Conservation (phyloP, 2,888 invertebrate genomes). For the Xestia xanthographa region DNA sequence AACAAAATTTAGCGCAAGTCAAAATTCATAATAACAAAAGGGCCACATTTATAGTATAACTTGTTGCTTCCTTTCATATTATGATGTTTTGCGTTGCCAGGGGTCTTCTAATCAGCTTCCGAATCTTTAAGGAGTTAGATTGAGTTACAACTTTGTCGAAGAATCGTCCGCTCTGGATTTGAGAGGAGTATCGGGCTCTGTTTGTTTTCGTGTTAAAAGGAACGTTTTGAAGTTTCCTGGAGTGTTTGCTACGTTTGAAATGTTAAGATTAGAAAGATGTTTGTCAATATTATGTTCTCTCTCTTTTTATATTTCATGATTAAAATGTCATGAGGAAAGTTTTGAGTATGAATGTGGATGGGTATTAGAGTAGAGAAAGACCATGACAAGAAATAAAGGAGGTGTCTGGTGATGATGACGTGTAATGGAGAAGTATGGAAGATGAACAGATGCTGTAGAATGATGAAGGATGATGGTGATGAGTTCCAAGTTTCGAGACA, state of each 20-base stretch:
- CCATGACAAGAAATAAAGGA: too few relatives aligned
- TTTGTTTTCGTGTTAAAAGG: conserved; percentile 64
- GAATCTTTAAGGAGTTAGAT: conserved; percentile 81
- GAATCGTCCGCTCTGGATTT: conserved; percentile 67
- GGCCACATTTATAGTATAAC: conserved; percentile 71
- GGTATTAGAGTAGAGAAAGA: too few relatives aligned
- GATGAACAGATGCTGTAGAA: too few relatives aligned
- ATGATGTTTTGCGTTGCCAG: conserved; percentile 70
- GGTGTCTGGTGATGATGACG: too few relatives aligned
- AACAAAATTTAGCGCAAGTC: conserved; percentile 51
- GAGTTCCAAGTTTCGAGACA: not conserved
- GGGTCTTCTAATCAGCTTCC: conserved; percentile 77
- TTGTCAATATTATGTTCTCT: not conserved
- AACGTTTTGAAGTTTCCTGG: conserved; percentile 49
- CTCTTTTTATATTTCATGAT: not conserved
- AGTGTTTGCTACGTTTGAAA: conserved; percentile 33
- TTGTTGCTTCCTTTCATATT: conserved; percentile 76
- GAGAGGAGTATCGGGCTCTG: conserved; percentile 58
- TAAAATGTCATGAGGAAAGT: too few relatives aligned
- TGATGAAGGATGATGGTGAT: too few relatives aligned
- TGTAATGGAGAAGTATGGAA: too few relatives aligned
- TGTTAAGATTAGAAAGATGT: conserved; percentile 19
- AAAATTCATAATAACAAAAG: conserved; percentile 66
- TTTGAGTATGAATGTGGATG: too few relatives aligned
- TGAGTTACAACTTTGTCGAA: conserved; percentile 77